Conservation (phyloP, 2,888 invertebrate species). For the Eupithecia insigniata region DNA sequence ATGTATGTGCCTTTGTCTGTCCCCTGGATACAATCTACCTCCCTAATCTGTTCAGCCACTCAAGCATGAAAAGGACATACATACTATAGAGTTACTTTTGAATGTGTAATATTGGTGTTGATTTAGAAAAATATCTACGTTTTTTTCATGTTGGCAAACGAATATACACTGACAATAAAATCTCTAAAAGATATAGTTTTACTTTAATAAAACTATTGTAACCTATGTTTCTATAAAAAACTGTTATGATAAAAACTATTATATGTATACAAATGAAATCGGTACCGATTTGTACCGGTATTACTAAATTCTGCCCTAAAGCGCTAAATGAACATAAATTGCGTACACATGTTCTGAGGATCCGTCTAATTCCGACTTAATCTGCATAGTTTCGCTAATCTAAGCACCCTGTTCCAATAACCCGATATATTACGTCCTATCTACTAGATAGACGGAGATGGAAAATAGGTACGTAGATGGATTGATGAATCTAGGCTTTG, state of each 20-base stretch:
- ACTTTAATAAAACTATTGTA: neutral
- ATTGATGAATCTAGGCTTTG: neutral
- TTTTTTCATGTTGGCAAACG: no score
- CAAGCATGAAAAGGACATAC: no score
- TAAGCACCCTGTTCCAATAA: conserved; percentile 24
- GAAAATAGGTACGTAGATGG: neutral
- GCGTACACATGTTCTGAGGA: conserved; percentile 28
- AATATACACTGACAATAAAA: no score
- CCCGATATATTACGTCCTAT: conserved; percentile 9
- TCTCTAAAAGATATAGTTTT: no score
- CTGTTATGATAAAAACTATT: no score
- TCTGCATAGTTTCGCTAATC: conserved; percentile 36
- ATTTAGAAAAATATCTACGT: no score
- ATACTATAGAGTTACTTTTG: no score
- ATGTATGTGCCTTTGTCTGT: no score
- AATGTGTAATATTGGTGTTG: no score
- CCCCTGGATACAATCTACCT: no score
- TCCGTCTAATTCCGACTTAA: conserved; percentile 26
- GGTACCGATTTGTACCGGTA: neutral
- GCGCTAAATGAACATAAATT: conserved; percentile 35
- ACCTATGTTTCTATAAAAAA: neutral
- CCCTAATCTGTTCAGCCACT: no score
- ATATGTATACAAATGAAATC: neutral
- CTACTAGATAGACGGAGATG: neutral
- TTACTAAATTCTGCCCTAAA: neutral